Evolutionary conservation across 2,113 vertebrate species (phyloP), one percentile per base, ranked within the genome.

Genomic region (Aegotheles bennettii): DNA sequence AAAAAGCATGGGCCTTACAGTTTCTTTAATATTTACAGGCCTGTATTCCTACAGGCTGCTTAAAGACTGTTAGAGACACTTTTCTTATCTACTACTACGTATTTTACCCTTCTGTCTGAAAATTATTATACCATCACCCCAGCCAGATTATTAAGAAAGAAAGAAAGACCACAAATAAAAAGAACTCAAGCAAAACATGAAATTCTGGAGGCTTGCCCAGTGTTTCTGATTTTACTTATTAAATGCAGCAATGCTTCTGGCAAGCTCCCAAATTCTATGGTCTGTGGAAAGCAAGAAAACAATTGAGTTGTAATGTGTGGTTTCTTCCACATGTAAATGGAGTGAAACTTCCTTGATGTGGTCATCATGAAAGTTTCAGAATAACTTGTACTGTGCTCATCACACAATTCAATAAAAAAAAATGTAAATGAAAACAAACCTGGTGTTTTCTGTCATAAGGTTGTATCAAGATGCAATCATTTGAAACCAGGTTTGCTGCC

Each of bases 141-240:
- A 93, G 93, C 80, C 84, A 97, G 89, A 95, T 96, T 94, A 96
- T 92, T 97, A 97, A 81, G 80, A 88, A 85, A 91, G 78, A 95
- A 94, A 88, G 97, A 93, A 93, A 97, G 97, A 94, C 95, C 97
- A 95, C 92, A 97, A 97, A 98, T 98, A 98, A 97, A 98, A 97
- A 96, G 96, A 98, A 98, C 96, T 97, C 92, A 96, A 97, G 97
- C 94, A 97, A 98, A 98, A 98, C 97, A 98, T 94, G 96, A 97
- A 94, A 94, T 97, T 97, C 97, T 99, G 99, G 98, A 99, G 89
- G 47, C 48, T 57, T 98, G 98, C 98, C 98, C 97, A 97, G 98
- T 97, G 96, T 98, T 98, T 97, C 96, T 98, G 97, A 98, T 98
- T 98, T 98, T 98, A 96, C 98, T 99, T 98, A 99, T 99, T 98